These are phyloP conservation scores for Philereme transversata DNA, from an alignment of 2,888 invertebrate genomes.

Conservation along the genomic window DNA sequence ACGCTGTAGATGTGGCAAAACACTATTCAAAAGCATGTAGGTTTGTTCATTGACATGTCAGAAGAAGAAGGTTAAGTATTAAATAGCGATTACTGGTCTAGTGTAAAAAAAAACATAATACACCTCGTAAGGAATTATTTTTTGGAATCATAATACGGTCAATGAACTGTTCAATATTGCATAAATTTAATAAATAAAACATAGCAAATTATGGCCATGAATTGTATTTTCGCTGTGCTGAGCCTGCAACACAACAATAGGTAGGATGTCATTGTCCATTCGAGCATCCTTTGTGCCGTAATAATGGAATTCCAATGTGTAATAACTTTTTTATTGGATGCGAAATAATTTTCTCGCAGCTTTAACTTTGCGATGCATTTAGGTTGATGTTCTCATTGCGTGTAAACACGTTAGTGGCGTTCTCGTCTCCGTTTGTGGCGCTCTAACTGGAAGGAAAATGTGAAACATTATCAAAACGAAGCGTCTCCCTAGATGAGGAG, in stretches of 20 bases:
- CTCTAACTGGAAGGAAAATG: slow-evolving; percentile 47
- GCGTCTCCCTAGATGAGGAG: slow-evolving; percentile 30
- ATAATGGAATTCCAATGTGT: slow-evolving; percentile 13
- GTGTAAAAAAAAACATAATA: no score
- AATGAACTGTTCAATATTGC: no score
- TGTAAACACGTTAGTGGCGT: slow-evolving; percentile 10
- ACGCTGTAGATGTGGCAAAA: no score
- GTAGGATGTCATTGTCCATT: not conserved
- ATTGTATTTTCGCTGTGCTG: no score
- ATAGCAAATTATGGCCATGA: no score
- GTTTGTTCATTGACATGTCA: no score
- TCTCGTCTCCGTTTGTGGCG: slow-evolving; percentile 40
- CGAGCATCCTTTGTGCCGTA: slow-evolving; percentile 3
- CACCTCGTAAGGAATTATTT: no score
- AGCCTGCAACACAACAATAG: not conserved
- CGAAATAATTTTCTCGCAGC: slow-evolving; percentile 19
- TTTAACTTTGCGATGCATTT: slow-evolving; percentile 6
- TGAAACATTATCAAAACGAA: slow-evolving; percentile 61
- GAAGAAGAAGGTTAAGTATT: no score
- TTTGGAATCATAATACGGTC: no score
- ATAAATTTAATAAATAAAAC: no score
- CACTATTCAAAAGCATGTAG: no score
- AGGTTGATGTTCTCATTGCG: not conserved
- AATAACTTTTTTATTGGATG: slow-evolving; percentile 19
- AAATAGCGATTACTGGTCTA: no score